A percentile compares a stretch with the other conserved stretches of the same genome.
phyloP scores from a whole-genome alignment of 2,113 vertebrate species.

The Lepidothrix coronata region DNA sequence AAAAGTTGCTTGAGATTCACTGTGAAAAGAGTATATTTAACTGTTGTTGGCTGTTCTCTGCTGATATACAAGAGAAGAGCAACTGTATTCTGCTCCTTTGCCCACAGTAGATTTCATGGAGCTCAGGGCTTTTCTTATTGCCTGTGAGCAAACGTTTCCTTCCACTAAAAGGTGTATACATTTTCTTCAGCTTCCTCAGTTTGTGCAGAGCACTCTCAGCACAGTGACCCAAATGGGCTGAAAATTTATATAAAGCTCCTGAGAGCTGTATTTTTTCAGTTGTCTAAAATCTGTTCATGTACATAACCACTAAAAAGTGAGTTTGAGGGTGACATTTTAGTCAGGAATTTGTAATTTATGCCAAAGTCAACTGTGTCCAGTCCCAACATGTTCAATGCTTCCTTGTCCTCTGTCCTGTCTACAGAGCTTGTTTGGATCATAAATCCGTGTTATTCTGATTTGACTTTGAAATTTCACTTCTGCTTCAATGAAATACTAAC shows the following conservation, averaged over 20 bases:
- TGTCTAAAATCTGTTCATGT: not conserved
- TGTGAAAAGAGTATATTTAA: not conserved
- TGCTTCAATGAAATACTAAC: not conserved
- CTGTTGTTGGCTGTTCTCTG: not conserved
- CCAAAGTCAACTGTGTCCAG: not conserved
- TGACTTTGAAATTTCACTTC: not conserved
- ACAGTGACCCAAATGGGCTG: not conserved
- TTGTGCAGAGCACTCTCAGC: not conserved
- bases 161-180: accelerated
- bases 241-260: not conserved
- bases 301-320: not conserved
- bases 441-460: not conserved
- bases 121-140: not conserved
- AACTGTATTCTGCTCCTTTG: not conserved
- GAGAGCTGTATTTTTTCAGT: not conserved
- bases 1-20: not conserved
- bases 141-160: not conserved
- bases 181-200: not conserved
- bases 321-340: not conserved
- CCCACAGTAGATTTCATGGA: not conserved
- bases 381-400: not conserved
- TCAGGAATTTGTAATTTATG: not conserved
- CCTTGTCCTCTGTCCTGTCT: accelerated
- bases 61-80: accelerated
- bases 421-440: not conserved